These are phyloP conservation scores for Conops quadrifasciatus DNA, from an alignment of 2,888 invertebrate genomes.

Conservation along the genomic window DNA sequence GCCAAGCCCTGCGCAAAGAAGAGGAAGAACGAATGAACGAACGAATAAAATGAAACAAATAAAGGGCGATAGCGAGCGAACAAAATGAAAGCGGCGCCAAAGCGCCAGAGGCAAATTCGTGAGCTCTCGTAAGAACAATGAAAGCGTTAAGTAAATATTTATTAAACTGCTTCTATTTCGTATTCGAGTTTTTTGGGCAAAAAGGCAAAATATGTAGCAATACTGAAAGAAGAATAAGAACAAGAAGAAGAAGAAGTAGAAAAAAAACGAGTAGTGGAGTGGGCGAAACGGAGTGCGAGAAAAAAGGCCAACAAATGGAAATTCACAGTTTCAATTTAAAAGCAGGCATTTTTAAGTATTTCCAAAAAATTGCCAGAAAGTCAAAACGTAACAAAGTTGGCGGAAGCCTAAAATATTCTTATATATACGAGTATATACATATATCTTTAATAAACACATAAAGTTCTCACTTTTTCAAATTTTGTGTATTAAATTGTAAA, in stretches of 20 bases:
- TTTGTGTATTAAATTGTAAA: too few species aligned
- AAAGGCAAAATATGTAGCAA: background rate
- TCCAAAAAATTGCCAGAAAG: too few species aligned
- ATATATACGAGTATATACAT: too few species aligned
- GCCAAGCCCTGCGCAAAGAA: background rate
- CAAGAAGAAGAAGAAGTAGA: background rate
- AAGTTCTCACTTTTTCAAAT: too few species aligned
- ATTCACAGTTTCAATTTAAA: too few species aligned
- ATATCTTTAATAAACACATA: too few species aligned
- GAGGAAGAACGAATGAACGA: conserved; percentile 1
- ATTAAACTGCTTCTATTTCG: conserved; percentile 37
- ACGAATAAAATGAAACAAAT: conserved; percentile 11
- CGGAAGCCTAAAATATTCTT: too few species aligned
- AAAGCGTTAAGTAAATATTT: conserved; percentile 39
- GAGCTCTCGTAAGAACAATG: conserved; percentile 31
- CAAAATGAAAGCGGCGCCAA: conserved; percentile 21
- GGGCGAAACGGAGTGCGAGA: too few species aligned
- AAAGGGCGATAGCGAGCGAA: conserved; percentile 3
- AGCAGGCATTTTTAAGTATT: too few species aligned
- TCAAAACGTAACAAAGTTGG: too few species aligned
- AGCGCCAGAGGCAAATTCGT: conserved; percentile 37
- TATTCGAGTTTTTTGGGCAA: conserved; percentile 12
- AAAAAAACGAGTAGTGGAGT: background rate
- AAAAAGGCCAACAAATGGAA: too few species aligned
- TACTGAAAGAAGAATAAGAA: background rate